Evolutionary conservation across 2,888 invertebrate species (phyloP).

Genomic region (Eupithecia vulgata): DNA sequence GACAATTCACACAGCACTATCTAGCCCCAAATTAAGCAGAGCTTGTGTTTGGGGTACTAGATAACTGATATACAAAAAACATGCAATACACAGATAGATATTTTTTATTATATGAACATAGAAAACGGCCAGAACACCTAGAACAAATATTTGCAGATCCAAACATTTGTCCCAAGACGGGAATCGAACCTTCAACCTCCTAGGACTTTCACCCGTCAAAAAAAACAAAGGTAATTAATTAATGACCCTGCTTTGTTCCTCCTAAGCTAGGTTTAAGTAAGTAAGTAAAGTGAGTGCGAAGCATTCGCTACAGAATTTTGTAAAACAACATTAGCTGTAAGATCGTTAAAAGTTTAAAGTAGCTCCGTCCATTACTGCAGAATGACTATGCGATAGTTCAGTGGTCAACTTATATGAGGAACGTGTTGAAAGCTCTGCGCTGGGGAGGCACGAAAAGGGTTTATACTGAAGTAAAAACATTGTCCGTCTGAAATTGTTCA

Average conservation of each 20-base stretch:
- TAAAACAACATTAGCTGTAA: constrained; percentile 71
- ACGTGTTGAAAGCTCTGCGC: constrained; percentile 35
- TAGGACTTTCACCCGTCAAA: too few species aligned
- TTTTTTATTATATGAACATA: too few species aligned
- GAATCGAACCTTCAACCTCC: too few species aligned
- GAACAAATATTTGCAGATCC: too few species aligned
- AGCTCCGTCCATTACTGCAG: constrained; percentile 71
- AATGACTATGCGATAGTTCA: constrained; percentile 44
- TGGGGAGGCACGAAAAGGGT: constrained; percentile 28
- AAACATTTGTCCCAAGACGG: too few species aligned
- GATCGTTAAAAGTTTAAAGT: constrained; percentile 79
- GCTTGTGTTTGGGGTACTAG: too few species aligned
- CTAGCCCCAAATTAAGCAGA: too few species aligned
- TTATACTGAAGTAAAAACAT: constrained; percentile 11
- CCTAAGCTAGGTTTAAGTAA: constrained; percentile 42
- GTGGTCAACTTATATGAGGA: constrained; percentile 38
- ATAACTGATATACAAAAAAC: too few species aligned
- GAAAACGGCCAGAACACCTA: too few species aligned
- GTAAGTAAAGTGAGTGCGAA: constrained; percentile 49
- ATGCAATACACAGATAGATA: too few species aligned
- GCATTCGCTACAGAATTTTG: constrained; percentile 66
- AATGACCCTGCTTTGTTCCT: neutral
- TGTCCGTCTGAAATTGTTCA: constrained; percentile 3
- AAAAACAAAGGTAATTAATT: too few species aligned
- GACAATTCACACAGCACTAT: too few species aligned